These are phyloP conservation scores for Hydrocynus forskahlii DNA, from an alignment of 2,797 vertebrate species.

Conservation along the genomic window DNA sequence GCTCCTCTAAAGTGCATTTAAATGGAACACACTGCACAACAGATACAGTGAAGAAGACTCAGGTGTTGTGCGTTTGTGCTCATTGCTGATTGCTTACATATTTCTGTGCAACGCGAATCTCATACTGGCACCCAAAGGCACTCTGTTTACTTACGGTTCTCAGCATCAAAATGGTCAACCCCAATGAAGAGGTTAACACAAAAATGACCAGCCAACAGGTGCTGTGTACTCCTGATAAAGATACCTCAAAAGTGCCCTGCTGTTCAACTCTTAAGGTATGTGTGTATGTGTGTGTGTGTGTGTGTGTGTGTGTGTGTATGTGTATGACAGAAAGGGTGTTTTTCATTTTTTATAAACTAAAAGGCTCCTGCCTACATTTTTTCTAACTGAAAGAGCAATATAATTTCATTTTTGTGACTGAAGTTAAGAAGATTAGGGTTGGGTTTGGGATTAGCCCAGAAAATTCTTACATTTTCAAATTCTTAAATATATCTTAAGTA, in stretches of 20 bases:
- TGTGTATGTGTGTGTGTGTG: neutral
- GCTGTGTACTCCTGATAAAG: constrained; percentile 60
- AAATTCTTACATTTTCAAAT: too few species aligned
- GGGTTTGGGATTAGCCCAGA: too few species aligned
- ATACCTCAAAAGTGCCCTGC: constrained; percentile 36
- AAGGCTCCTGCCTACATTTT: too few species aligned
- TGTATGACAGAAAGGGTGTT: too few species aligned
- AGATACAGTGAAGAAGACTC: neutral
- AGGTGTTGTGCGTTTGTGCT: neutral
- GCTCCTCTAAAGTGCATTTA: neutral
- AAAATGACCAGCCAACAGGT: constrained; percentile 69
- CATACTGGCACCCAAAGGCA: neutral
- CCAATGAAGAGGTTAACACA: constrained; percentile 45
- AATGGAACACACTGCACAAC: neutral
- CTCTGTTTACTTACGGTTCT: neutral
- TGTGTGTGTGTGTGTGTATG: neutral
- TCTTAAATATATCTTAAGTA: too few species aligned
- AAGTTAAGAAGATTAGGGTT: too few species aligned
- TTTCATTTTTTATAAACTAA: too few species aligned
- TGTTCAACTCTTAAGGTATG: constrained; percentile 77
- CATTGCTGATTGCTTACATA: neutral
- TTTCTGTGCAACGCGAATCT: neutral
- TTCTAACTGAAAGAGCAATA: too few species aligned
- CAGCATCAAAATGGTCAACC: constrained; percentile 5
- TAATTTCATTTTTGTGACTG: too few species aligned